Evolutionary conservation across 2,797 vertebrate species (phyloP), one percentile per base, ranked within the genome.

Genomic region (Enoplosus armatus): DNA sequence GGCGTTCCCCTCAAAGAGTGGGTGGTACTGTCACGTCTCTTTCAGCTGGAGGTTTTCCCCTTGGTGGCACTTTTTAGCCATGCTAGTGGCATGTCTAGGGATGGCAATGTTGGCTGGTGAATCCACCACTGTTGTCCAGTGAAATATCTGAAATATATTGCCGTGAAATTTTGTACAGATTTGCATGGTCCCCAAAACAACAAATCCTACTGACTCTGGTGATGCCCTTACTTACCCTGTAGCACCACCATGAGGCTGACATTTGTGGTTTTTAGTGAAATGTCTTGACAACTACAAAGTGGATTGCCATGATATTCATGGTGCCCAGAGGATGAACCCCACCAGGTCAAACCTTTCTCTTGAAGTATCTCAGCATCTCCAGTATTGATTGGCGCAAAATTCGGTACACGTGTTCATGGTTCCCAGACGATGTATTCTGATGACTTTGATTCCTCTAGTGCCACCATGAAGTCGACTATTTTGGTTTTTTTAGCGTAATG

Each of bases 1-100:
- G 18, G 4, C 27, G 45, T 43, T 43, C 12, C 45, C 64, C 27
- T 54, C 33, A 54, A 43, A 27, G 37, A 53, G 53, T 55, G 53
- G 48, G 53, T 77, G 60, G 54, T 33, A 33, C 47, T 14, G 43
- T 71, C 27, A 31, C 14, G 4, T 72, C 22, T 76, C 58, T 61
- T 63, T 35, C 31, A 24, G n/a, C 37, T 39, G 11, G 22, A 60
- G 11, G n/a, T n/a, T 63, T 54, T 71, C 43, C 31, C 22, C 5
- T 55, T 66, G 5, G 29, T 75, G 71, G 8, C 50, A 58, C 22
- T 60, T 63, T n/a, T n/a, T 22, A 31, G 51, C 15, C 35, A 58
- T 39, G 12, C 41, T 41, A 41, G 26, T 2, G 14, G 20, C 41
- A 55, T 24, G 14, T 47, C 16, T 29, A 22, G 5, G 10, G 45